These are phyloP conservation scores for Psittacula derbiana DNA, from an alignment of 2,797 vertebrate genomes.

Conservation along the genomic window DNA sequence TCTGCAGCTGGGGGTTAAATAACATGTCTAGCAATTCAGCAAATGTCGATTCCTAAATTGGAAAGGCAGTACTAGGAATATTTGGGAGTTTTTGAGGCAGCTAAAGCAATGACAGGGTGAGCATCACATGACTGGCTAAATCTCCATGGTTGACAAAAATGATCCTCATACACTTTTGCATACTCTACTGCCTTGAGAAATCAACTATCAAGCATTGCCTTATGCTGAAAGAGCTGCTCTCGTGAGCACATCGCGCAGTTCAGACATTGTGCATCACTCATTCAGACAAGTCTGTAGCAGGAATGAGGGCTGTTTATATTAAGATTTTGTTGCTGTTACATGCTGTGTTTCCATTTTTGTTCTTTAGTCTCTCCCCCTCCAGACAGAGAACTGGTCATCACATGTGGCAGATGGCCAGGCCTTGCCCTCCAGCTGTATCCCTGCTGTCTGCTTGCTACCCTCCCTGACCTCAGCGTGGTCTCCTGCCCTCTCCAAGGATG, in stretches of 20 bases:
- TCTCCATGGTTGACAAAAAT: background rate
- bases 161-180: background rate
- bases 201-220: background rate
- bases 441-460: background rate
- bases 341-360: background rate
- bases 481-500: background rate
- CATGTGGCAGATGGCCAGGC: background rate
- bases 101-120: background rate
- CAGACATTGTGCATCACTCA: background rate
- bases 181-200: background rate
- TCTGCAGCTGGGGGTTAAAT: background rate
- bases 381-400: rapidly evolving
- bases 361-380: background rate
- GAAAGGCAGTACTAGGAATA: background rate
- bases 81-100: background rate
- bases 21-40: background rate
- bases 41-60: background rate
- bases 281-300: background rate
- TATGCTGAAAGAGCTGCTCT: background rate
- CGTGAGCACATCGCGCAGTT: rapidly evolving
- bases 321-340: background rate
- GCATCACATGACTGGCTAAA: background rate
- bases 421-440: background rate
- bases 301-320: background rate
- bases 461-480: rapidly evolving